phyloP scores from a whole-genome alignment of 2,888 invertebrate genomes.

The Norana najaformis region DNA sequence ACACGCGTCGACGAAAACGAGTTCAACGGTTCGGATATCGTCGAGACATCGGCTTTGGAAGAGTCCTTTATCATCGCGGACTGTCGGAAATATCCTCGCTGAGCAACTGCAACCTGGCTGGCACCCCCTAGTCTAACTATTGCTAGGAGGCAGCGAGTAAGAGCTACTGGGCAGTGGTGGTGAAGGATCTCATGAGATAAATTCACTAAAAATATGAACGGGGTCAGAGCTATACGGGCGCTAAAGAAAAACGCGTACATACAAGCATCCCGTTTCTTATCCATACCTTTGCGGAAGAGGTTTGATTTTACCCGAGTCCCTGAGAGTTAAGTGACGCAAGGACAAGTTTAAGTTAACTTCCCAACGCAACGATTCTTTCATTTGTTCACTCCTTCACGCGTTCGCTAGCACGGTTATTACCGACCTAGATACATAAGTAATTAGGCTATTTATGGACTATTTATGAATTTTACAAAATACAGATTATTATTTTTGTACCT shows the following conservation, averaged over 20 bases:
- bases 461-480: not conserved
- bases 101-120: not conserved
- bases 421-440: not conserved
- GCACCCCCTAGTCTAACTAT: too few relatives aligned
- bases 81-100: not conserved
- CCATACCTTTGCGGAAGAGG: too few relatives aligned
- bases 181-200: not conserved
- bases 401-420: not conserved
- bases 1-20: not conserved
- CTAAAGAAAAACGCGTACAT: too few relatives aligned
- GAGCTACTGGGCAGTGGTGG: not conserved
- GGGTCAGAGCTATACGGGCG: too few relatives aligned
- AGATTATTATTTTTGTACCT: not conserved
- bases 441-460: slow-evolving; percentile 5
- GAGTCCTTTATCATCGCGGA: not conserved
- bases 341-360: too few relatives aligned
- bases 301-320: too few relatives aligned
- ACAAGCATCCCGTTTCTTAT: too few relatives aligned
- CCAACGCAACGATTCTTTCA: too few relatives aligned
- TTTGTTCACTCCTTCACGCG: not conserved
- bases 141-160: too few relatives aligned
- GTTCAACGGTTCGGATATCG: not conserved
- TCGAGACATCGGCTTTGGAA: not conserved
- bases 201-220: too few relatives aligned
- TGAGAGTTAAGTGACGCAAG: too few relatives aligned